Evolutionary conservation across 2,888 invertebrate genomes (phyloP).

Genomic region (Halictus quadricinctus): DNA sequence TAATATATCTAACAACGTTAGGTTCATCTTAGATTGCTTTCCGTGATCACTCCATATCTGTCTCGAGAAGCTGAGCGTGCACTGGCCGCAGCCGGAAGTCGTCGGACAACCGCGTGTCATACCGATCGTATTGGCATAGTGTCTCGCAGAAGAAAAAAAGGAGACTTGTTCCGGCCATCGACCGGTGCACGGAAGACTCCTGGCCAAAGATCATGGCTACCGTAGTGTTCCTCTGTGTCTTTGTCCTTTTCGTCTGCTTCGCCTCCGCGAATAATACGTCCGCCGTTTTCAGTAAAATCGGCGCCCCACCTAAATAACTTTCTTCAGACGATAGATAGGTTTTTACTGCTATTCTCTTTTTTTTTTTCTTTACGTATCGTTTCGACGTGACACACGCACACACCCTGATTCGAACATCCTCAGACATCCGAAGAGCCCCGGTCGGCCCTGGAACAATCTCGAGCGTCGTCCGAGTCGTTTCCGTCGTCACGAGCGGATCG

Average conservation of each 20-base stretch:
- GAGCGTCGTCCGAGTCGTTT: constrained; percentile 4
- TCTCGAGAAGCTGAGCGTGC: constrained; percentile 66
- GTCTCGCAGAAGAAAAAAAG: not conserved
- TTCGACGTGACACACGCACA: constrained; percentile 38
- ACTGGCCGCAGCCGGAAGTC: constrained; percentile 58
- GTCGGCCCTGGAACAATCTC: constrained; percentile 21
- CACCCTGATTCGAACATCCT: constrained; percentile 15
- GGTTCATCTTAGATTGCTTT: constrained; percentile 81
- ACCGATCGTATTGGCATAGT: too few species aligned
- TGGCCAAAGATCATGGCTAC: constrained; percentile 72
- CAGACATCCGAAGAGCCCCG: not conserved
- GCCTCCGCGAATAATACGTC: constrained; percentile 60
- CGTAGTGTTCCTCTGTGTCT: constrained; percentile 63
- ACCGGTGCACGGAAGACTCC: constrained; percentile 63
- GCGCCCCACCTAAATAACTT: constrained; percentile 65
- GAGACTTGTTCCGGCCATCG: constrained; percentile 36
- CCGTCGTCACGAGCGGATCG: constrained; percentile 3
- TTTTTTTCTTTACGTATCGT: constrained; percentile 58
- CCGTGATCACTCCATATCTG: constrained; percentile 78
- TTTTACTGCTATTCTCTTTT: constrained; percentile 43
- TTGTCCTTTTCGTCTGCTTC: constrained; percentile 43
- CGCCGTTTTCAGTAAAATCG: constrained; percentile 24
- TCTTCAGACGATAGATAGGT: constrained; percentile 71
- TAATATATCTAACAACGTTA: constrained; percentile 81
- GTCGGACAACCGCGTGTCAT: not conserved